Evolutionary conservation across 2,888 invertebrate genomes (phyloP), one percentile per base, ranked within the genome.

Genomic region (Unio delphinus): DNA sequence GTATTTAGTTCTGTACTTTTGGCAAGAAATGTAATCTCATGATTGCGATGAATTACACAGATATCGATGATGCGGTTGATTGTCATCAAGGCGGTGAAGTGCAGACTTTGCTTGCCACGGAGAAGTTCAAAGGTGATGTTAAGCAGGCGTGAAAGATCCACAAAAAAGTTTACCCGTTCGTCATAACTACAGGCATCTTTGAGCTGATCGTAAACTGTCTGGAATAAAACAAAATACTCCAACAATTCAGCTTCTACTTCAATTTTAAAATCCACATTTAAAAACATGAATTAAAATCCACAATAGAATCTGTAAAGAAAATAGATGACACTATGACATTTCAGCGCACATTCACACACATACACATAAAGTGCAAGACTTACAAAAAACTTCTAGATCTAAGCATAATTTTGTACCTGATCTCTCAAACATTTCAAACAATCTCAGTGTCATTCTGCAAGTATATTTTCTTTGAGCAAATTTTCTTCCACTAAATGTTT

Each of bases 41-140:
- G 86, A 69, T 87, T 86, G 67, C 91, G 87, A 87, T 92, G 85
- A 76, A 90, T 89, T 65, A 92, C 87, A 72, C 91, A 90, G 34
- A 91, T 90, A 87, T 93, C 93, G 68, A 93, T 88, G 58, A 91
- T 89, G 69, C 86, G 80, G 88, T 93, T 93, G 76, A 93, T 90
- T 68, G 92, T 91, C 78, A 91, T 91, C 82, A 93, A 90, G 6
- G 93, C 92, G 0, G 93, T 92, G 88, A 92, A 93, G 84, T 93
- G 93, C 26, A 93, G 90, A 68, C 92, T 91, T 80, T 92, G 92
- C 7, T 92, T 92, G 54, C 92, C 92, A 75, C 91, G 91, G 71
- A 92, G 90, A 73, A 93, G 90, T 73, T 92, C 91, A 68, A 92
- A 89, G 72, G 92, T 91, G 65, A 92, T 91, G 68, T 91, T 90